Percentiles rank a stretch among this genome's conserved stretches.
These are phyloP conservation scores for Drosophila borealis DNA, from an alignment of 2,888 invertebrate species.

Conservation along the genomic window DNA sequence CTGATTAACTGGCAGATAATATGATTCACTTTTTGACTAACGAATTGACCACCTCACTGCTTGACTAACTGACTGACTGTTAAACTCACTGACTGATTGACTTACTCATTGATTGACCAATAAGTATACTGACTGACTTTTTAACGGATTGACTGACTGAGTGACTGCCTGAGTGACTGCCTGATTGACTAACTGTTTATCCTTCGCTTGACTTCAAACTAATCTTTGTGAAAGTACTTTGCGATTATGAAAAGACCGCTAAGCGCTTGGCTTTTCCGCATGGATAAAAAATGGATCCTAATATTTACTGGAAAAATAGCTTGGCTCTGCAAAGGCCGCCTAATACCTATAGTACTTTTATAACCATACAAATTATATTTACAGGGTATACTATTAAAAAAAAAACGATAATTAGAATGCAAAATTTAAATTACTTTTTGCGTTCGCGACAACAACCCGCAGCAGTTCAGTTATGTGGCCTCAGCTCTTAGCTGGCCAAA, in stretches of 20 bases:
- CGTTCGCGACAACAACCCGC: constrained; percentile 34
- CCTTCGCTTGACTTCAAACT: too few species aligned
- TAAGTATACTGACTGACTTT: neutral
- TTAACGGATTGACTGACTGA: neutral
- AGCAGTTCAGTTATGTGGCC: constrained; percentile 24
- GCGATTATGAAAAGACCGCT: too few species aligned
- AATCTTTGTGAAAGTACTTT: too few species aligned
- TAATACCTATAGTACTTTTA: neutral
- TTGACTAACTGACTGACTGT: neutral
- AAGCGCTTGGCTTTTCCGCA: too few species aligned
- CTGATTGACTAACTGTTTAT: neutral
- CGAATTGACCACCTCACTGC: too few species aligned
- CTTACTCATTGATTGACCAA: neutral
- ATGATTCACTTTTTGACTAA: too few species aligned
- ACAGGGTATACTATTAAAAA: constrained; percentile 8
- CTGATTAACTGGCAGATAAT: neutral
- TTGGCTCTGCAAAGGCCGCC: neutral
- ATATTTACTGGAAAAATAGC: too few species aligned
- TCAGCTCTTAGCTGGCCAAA: constrained; percentile 28
- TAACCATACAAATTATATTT: neutral
- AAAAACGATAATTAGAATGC: constrained; percentile 18
- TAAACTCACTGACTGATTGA: neutral
- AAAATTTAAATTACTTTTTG: constrained; percentile 45
- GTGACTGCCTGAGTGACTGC: neutral
- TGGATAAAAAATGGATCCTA: too few species aligned